These are phyloP conservation scores for Porphyrio hochstetteri DNA, from an alignment of 2,113 vertebrate species.

Conservation along the genomic window DNA sequence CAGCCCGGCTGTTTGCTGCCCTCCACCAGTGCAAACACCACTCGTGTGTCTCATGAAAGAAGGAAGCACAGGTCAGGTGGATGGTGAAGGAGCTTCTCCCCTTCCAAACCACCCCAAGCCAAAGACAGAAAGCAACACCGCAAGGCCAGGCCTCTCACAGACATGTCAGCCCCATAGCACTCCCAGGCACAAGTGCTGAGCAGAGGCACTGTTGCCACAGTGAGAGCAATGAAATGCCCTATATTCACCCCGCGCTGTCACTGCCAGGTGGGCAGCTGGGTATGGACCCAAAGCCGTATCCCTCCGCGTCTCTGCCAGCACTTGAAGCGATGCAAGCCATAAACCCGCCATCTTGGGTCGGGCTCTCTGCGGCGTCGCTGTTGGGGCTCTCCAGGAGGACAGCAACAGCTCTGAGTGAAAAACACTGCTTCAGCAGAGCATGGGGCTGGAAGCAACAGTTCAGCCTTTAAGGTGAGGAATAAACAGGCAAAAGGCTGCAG, in stretches of 20 bases:
- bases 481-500: not conserved
- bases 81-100: not conserved
- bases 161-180: accelerated
- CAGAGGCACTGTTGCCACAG: accelerated
- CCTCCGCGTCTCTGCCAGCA: not conserved
- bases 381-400: not conserved
- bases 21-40: not conserved
- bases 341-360: not conserved
- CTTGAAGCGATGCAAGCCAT: not conserved
- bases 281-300: not conserved
- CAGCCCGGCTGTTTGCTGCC: not conserved
- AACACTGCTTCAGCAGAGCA: not conserved
- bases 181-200: accelerated
- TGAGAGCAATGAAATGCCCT: accelerated
- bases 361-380: too few relatives aligned
- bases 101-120: not conserved
- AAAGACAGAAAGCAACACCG: not conserved
- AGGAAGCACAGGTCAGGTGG: not conserved
- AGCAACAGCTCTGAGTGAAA: not conserved
- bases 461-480: not conserved
- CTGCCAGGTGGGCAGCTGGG: not conserved
- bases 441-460: not conserved
- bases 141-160: accelerated
- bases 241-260: not conserved
- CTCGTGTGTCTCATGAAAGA: too few relatives aligned